Conservation (phyloP, 2,888 invertebrate genomes). For the Drosophila nigritarsus region DNA sequence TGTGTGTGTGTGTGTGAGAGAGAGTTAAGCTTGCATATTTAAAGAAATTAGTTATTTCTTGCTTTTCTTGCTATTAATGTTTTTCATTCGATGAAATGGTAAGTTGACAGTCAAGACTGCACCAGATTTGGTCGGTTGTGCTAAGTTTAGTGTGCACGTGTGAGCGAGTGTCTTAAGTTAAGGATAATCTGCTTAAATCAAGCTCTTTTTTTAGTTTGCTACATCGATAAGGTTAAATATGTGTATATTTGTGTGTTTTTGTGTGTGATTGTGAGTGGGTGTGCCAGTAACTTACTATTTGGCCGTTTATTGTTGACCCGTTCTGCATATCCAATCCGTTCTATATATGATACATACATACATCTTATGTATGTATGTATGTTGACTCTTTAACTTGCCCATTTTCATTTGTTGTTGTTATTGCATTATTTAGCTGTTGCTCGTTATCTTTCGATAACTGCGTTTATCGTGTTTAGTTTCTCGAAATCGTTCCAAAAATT, state of each 20-base stretch:
- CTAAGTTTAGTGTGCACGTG: background rate
- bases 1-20: background rate
- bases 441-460: conserved; percentile 8
- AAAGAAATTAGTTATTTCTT: background rate
- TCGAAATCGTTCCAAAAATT: conserved; percentile 28
- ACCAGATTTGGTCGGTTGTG: background rate
- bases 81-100: background rate
- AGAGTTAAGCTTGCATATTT: background rate
- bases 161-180: background rate
- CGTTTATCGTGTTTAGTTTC: conserved; percentile 1
- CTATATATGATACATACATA: conserved; percentile 14
- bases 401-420: conserved; percentile 34
- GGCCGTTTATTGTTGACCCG: conserved; percentile 26
- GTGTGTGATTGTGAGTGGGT: conserved; percentile 12
- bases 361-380: conserved; percentile 1
- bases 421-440: background rate
- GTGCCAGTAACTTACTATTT: conserved; percentile 33
- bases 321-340: conserved; percentile 44
- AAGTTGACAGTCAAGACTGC: background rate
- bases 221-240: conserved; percentile 16
- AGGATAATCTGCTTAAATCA: background rate
- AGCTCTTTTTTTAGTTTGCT: background rate
- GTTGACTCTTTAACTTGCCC: conserved; percentile 44
- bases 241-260: conserved; percentile 2
- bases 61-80: background rate